phyloP scores from a whole-genome alignment of 1,140 invertebrate genomes.

The Doryteuthis pealeii region DNA sequence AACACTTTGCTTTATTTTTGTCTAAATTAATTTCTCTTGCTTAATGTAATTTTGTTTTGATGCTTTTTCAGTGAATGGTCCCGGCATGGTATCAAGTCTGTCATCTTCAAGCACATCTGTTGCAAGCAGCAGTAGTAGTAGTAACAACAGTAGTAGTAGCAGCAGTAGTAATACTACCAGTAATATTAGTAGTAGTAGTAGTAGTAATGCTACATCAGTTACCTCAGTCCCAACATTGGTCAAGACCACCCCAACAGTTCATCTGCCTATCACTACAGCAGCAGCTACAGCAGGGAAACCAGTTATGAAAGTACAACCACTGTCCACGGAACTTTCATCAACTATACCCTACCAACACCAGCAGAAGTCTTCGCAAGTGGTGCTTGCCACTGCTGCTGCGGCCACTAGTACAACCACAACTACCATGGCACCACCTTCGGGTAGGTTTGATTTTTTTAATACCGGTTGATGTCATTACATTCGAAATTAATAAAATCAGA shows the following conservation, averaged over 20 bases:
- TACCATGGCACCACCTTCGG: not conserved
- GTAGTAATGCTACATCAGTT: not conserved
- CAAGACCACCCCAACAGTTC: constrained; percentile 22
- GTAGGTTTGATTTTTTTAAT: no score
- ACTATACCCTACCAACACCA: constrained; percentile 16
- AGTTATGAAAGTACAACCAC: constrained; percentile 50
- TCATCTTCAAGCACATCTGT: not conserved
- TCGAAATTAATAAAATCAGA: no score
- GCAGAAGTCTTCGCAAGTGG: not conserved
- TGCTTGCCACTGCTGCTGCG: not conserved
- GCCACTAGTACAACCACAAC: constrained; percentile 13
- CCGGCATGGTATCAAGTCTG: not conserved
- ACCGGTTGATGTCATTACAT: no score
- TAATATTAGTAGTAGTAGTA: no score
- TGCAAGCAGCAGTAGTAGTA: not conserved
- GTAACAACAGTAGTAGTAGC: not conserved
- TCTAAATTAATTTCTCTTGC: no score
- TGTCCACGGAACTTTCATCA: constrained; percentile 32
- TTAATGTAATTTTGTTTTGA: no score
- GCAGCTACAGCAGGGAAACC: constrained; percentile 39
- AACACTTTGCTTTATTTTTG: no score
- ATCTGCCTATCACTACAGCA: constrained; percentile 28
- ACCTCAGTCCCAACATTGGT: constrained; percentile 14
- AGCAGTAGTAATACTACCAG: no score
- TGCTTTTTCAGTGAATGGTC: not conserved